phyloP scores from a whole-genome alignment of 2,888 invertebrate genomes.

The Parnassius apollo region DNA sequence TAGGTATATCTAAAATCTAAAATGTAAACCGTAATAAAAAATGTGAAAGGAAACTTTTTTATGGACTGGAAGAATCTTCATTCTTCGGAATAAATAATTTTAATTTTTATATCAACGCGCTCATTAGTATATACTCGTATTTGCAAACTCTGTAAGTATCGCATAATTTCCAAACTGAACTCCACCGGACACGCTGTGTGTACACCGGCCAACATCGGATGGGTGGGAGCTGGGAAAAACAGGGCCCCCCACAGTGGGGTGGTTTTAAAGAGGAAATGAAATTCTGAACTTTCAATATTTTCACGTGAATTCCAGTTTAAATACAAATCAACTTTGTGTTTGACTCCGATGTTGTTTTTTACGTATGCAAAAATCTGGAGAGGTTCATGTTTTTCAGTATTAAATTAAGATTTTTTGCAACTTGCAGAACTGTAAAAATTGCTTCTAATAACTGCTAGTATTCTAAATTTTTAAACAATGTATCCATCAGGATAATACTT shows the following conservation, averaged over 20 bases:
- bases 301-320: slow-evolving; percentile 44
- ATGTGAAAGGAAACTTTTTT: no score
- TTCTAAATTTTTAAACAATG: no score
- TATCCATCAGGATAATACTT: no score
- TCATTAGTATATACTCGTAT: slow-evolving; percentile 25
- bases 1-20: no score
- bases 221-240: slow-evolving; percentile 25
- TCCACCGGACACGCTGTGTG: slow-evolving; percentile 14
- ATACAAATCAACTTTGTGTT: slow-evolving; percentile 39
- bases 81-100: slow-evolving; percentile 4
- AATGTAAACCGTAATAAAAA: no score
- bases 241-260: slow-evolving; percentile 27
- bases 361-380: slow-evolving; percentile 1
- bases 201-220: slow-evolving; percentile 30
- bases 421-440: no score
- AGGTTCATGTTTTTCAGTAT: slow-evolving; percentile 1
- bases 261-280: slow-evolving; percentile 48
- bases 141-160: slow-evolving; percentile 19
- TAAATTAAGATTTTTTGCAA: not conserved
- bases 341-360: slow-evolving; percentile 29
- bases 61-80: no score
- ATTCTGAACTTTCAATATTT: slow-evolving; percentile 56
- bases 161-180: slow-evolving; percentile 25
- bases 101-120: slow-evolving; percentile 6
- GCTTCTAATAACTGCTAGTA: no score